These are phyloP conservation scores for Apogon talboti DNA, from an alignment of 2,797 vertebrate genomes.

Conservation along the genomic window DNA sequence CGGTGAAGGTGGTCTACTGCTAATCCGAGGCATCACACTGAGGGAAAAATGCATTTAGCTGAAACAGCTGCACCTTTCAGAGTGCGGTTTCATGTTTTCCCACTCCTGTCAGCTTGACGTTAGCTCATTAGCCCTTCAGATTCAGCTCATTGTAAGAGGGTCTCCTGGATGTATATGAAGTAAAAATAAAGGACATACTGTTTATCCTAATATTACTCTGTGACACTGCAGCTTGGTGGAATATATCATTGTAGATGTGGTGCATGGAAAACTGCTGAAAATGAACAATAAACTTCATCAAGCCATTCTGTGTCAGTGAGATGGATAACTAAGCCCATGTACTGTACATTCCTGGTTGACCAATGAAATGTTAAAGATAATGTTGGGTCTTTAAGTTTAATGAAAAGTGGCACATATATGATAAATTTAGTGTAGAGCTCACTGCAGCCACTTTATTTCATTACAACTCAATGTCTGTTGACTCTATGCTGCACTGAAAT, in stretches of 20 bases:
- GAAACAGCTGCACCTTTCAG: slow-evolving; percentile 35
- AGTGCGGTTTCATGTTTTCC: slow-evolving; percentile 9
- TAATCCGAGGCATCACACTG: background rate
- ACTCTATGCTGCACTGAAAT: slow-evolving; percentile 49
- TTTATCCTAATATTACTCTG: slow-evolving; percentile 73
- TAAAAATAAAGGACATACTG: slow-evolving; percentile 66
- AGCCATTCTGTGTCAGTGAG: slow-evolving; percentile 60
- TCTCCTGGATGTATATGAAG: slow-evolving; percentile 55
- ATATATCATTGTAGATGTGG: slow-evolving; percentile 82
- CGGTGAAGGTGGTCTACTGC: slow-evolving; percentile 4
- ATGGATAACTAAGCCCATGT: slow-evolving; percentile 25
- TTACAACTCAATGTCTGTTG: slow-evolving; percentile 53
- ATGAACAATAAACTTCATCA: slow-evolving; percentile 77
- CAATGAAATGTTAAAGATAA: slow-evolving; percentile 2
- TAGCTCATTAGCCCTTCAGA: slow-evolving; percentile 47
- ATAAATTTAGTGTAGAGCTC: slow-evolving; percentile 36
- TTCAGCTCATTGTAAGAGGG: slow-evolving; percentile 48
- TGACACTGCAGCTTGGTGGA: slow-evolving; percentile 82
- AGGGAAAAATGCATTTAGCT: background rate
- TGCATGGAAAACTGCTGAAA: slow-evolving; percentile 85
- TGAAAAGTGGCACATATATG: slow-evolving; percentile 6
- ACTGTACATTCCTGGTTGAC: too few relatives aligned
- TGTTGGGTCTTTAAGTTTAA: slow-evolving; percentile 21
- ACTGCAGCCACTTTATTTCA: slow-evolving; percentile 33
- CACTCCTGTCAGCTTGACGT: slow-evolving; percentile 18